Conservation (phyloP, 2,888 invertebrate species). For the Philopedon plagiatum region DNA sequence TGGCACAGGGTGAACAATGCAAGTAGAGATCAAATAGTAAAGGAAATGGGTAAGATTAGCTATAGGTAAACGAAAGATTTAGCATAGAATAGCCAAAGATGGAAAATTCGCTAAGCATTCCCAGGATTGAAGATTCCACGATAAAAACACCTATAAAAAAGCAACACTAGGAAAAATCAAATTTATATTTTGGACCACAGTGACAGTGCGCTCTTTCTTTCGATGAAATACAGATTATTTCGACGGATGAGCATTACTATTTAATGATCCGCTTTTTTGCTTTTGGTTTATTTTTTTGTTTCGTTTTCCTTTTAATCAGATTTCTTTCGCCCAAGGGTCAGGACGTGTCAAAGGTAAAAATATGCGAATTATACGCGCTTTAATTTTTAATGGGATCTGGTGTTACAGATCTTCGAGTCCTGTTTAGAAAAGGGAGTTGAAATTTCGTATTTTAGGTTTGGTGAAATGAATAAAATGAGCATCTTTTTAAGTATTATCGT, state of each 20-base stretch:
- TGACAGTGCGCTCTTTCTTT: background rate
- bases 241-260: conserved; percentile 38
- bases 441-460: background rate
- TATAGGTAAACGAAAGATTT: too few relatives aligned
- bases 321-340: conserved; percentile 40
- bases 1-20: too few relatives aligned
- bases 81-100: too few relatives aligned
- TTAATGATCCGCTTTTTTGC: conserved; percentile 42
- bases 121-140: too few relatives aligned
- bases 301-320: conserved; percentile 36
- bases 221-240: conserved; percentile 42
- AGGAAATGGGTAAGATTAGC: too few relatives aligned
- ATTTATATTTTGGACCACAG: too few relatives aligned
- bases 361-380: conserved; percentile 9
- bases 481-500: too few relatives aligned
- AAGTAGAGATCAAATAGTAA: too few relatives aligned
- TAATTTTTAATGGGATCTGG: background rate
- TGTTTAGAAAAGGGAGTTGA: background rate
- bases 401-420: background rate
- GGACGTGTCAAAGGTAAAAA: conserved; percentile 16
- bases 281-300: conserved; percentile 41
- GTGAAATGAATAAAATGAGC: background rate
- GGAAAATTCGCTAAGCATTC: too few relatives aligned
- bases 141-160: too few relatives aligned
- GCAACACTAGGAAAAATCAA: too few relatives aligned